A percentile compares a stretch with the other conserved stretches of the same genome.
Conservation (phyloP, 2,888 invertebrate species). For the Taphrorychus bicolor region DNA sequence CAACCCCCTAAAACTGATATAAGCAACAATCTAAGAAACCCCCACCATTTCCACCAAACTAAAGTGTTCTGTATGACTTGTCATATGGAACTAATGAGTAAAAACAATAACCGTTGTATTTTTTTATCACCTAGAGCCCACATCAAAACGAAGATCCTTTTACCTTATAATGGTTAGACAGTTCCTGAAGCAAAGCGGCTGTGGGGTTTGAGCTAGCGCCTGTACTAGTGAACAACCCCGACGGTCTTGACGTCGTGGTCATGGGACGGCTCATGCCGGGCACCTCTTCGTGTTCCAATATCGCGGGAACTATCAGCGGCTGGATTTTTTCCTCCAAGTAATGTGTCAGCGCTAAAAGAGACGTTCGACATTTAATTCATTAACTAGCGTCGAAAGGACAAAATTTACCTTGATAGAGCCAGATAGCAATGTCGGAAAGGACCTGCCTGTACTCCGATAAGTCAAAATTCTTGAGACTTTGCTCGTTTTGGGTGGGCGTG, state of each 20-base stretch:
- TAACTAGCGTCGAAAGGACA: neutral
- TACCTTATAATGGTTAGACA: constrained; percentile 70
- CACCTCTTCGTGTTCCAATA: constrained; percentile 93
- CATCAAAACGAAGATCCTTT: no score
- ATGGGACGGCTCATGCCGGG: constrained; percentile 69
- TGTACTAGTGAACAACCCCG: constrained; percentile 58
- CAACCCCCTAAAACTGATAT: no score
- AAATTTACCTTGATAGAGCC: constrained; percentile 75
- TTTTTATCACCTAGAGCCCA: no score
- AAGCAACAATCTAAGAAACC: no score
- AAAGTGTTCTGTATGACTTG: no score
- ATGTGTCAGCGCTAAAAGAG: constrained; percentile 61
- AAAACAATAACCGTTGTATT: no score
- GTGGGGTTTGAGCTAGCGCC: constrained; percentile 63
- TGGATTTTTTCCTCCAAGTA: constrained; percentile 64
- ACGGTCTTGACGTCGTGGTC: no score
- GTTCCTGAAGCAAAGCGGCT: constrained; percentile 73
- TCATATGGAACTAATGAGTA: no score
- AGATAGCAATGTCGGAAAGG: constrained; percentile 81
- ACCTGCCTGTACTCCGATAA: constrained; percentile 89
- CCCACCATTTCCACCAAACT: constrained; percentile 2
- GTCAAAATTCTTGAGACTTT: constrained; percentile 88
- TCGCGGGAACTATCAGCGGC: constrained; percentile 83
- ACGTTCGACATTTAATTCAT: neutral
- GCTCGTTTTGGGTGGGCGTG: constrained; percentile 90